Conservation (phyloP, 2,113 vertebrate species). For the Burhinus oedicnemus region DNA sequence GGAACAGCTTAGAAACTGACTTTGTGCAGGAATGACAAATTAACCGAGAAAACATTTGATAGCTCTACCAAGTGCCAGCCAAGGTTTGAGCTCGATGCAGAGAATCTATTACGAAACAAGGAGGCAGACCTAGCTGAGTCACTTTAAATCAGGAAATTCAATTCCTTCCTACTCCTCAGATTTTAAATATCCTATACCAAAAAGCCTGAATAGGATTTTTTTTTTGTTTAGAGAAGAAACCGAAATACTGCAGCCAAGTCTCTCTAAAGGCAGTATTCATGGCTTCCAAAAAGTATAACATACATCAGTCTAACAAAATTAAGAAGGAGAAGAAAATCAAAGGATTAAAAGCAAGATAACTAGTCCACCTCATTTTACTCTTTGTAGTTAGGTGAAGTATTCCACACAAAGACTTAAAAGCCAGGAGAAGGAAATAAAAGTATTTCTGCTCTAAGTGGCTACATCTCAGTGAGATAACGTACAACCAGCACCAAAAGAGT, state of each 20-base stretch:
- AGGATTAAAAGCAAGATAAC: neutral
- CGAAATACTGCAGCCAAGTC: neutral
- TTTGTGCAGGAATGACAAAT: constrained; percentile 33
- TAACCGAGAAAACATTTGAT: neutral
- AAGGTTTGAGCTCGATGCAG: constrained; percentile 28
- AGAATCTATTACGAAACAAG: constrained; percentile 32
- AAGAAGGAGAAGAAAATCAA: neutral
- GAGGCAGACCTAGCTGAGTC: constrained; percentile 57
- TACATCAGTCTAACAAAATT: neutral
- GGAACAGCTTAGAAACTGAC: neutral
- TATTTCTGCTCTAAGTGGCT: neutral
- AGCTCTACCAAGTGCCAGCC: neutral
- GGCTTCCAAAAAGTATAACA: neutral
- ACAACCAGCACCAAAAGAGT: neutral
- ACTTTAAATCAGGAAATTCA: constrained; percentile 52
- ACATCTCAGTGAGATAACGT: neutral
- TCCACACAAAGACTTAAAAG: neutral
- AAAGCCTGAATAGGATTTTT: neutral
- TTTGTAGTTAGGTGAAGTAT: neutral
- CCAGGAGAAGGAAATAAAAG: neutral
- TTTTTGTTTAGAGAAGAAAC: neutral
- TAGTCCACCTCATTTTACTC: neutral
- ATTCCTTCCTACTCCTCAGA: constrained; percentile 37
- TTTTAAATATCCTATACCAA: constrained; percentile 43
- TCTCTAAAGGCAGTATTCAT: neutral